Evolutionary conservation across 1,140 invertebrate species (phyloP).

Genomic region (Cotesia chilonis): DNA sequence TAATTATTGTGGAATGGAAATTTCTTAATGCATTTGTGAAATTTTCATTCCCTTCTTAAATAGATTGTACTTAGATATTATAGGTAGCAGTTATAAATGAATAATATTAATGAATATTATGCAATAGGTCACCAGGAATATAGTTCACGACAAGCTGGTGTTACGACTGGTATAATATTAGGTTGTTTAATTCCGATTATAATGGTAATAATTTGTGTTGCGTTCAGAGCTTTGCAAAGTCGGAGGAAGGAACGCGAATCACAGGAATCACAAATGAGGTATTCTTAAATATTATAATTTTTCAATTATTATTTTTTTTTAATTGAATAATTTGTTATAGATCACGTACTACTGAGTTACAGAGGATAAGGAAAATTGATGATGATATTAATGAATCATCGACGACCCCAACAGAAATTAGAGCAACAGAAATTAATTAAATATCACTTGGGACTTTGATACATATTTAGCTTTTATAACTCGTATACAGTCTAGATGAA

Average conservation of each 20-base stretch:
- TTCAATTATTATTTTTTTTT: neutral
- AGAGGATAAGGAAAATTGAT: constrained; percentile 52
- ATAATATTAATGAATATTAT: neutral
- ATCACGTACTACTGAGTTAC: constrained; percentile 51
- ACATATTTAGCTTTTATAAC: too few species aligned
- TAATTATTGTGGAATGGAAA: constrained; percentile 59
- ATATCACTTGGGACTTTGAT: neutral
- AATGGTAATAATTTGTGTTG: constrained; percentile 75
- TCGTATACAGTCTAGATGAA: too few species aligned
- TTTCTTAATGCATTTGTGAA: constrained; percentile 53
- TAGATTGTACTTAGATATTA: neutral
- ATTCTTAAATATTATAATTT: constrained; percentile 27
- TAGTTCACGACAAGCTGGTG: constrained; percentile 76
- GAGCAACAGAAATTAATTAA: constrained; percentile 44
- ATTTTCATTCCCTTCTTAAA: constrained; percentile 48
- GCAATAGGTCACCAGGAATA: constrained; percentile 79
- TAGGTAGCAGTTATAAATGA: too few species aligned
- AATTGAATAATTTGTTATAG: constrained; percentile 40
- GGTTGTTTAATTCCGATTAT: constrained; percentile 79
- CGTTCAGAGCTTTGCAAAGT: constrained; percentile 71
- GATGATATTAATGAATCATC: constrained; percentile 49
- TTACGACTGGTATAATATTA: constrained; percentile 79
- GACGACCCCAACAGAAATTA: constrained; percentile 42
- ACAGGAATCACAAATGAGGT: constrained; percentile 58
- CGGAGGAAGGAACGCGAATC: constrained; percentile 67